phyloP scores from a whole-genome alignment of 1,140 invertebrate genomes.

The Diachasmimorpha longicaudata region DNA sequence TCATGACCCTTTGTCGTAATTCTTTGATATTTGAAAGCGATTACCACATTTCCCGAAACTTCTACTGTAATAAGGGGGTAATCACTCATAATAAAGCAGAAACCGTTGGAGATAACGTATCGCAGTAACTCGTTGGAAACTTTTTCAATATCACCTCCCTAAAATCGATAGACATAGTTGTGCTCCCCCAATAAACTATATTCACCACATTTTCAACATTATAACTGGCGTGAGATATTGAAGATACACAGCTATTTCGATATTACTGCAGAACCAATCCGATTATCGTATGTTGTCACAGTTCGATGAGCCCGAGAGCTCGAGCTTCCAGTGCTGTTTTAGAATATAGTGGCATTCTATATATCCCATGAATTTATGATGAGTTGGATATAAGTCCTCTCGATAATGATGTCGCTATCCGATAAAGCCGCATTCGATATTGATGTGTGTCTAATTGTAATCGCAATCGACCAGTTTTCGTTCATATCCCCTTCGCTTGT shows the following conservation, averaged over 20 bases:
- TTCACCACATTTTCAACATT: constrained; percentile 16
- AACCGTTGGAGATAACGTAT: too few species aligned
- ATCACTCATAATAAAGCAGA: too few species aligned
- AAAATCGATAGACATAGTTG: neutral
- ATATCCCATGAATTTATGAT: constrained; percentile 33
- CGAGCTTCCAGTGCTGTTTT: neutral
- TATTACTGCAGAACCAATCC: constrained; percentile 16
- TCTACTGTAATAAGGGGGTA: too few species aligned
- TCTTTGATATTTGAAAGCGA: too few species aligned
- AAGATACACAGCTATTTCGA: constrained; percentile 15
- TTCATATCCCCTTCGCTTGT: neutral
- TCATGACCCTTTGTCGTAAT: too few species aligned
- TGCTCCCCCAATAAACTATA: constrained; percentile 7
- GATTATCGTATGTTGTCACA: constrained; percentile 21
- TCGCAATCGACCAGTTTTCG: neutral
- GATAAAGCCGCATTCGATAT: neutral
- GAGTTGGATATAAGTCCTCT: constrained; percentile 21
- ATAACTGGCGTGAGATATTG: constrained; percentile 10
- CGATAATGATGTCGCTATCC: neutral
- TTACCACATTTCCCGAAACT: too few species aligned
- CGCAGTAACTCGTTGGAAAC: neutral
- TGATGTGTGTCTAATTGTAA: neutral
- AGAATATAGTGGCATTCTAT: neutral
- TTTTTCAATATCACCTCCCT: constrained; percentile 18
- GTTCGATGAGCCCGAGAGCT: constrained; percentile 6